These are phyloP conservation scores for Plagiodera versicolora DNA, from an alignment of 2,888 invertebrate genomes.

Conservation along the genomic window DNA sequence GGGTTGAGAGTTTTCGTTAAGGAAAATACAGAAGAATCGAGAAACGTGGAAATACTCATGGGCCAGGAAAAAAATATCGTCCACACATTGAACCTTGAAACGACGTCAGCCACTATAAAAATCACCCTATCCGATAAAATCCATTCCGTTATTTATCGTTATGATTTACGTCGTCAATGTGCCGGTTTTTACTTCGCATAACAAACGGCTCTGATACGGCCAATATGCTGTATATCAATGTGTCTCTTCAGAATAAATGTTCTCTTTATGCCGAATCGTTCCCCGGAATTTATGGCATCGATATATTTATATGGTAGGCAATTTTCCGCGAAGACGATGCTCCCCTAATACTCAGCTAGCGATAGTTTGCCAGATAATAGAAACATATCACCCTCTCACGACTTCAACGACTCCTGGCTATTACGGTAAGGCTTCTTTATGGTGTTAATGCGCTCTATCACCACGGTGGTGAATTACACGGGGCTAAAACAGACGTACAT, in stretches of 20 bases:
- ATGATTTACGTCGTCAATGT: slow-evolving; percentile 38
- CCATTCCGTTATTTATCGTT: slow-evolving; percentile 11
- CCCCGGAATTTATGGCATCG: slow-evolving; percentile 55
- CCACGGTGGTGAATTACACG: slow-evolving; percentile 50
- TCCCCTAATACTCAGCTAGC: slow-evolving; percentile 48
- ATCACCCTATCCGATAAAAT: slow-evolving; percentile 8
- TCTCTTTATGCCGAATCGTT: slow-evolving; percentile 55
- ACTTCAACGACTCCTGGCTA: slow-evolving; percentile 55
- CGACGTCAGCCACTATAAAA: not conserved
- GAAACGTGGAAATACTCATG: no score
- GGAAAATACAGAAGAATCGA: no score
- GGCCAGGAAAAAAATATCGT: not conserved
- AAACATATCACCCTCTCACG: slow-evolving; percentile 57
- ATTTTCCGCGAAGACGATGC: slow-evolving; percentile 51
- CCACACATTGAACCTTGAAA: not conserved
- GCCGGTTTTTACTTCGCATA: slow-evolving; percentile 33
- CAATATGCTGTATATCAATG: slow-evolving; percentile 48
- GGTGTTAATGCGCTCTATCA: slow-evolving; percentile 57
- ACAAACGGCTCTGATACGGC: slow-evolving; percentile 31
- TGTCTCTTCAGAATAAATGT: slow-evolving; percentile 54
- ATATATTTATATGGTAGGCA: slow-evolving; percentile 58
- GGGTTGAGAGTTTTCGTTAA: no score
- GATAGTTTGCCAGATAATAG: slow-evolving; percentile 56
- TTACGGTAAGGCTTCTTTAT: slow-evolving; percentile 57
- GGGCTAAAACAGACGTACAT: slow-evolving; percentile 46